These are phyloP conservation scores for Ivindomyrus marchei DNA, from an alignment of 2,113 vertebrate species.

Conservation along the genomic window DNA sequence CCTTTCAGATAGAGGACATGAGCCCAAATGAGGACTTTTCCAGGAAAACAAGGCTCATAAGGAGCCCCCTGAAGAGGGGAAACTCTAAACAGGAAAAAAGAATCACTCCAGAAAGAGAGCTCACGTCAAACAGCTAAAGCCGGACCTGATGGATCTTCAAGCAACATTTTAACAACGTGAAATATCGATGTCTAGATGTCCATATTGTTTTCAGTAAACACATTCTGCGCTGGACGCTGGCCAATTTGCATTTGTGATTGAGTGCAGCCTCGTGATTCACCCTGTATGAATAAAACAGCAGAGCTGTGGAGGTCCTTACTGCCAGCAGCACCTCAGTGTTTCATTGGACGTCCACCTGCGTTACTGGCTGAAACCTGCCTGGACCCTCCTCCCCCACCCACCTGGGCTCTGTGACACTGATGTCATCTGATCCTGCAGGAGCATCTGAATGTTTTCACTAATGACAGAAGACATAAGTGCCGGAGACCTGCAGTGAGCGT, in stretches of 20 bases:
- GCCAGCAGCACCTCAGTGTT: neutral
- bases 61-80: neutral
- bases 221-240: neutral
- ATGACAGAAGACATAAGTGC: neutral
- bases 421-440: neutral
- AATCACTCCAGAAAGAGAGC: neutral
- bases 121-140: neutral
- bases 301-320: neutral
- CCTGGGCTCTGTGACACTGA: neutral
- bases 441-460: neutral
- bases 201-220: neutral
- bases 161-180: neutral
- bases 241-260: neutral
- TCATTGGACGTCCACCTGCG: neutral
- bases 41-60: neutral
- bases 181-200: neutral
- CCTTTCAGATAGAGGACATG: neutral
- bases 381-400: neutral
- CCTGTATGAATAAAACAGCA: neutral
- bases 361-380: neutral
- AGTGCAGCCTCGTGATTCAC: neutral
- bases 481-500: neutral
- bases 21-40: neutral
- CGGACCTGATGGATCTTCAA: neutral
- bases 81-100: neutral